phyloP scores from a whole-genome alignment of 2,113 vertebrate species.

The Paratilapia polleni region DNA sequence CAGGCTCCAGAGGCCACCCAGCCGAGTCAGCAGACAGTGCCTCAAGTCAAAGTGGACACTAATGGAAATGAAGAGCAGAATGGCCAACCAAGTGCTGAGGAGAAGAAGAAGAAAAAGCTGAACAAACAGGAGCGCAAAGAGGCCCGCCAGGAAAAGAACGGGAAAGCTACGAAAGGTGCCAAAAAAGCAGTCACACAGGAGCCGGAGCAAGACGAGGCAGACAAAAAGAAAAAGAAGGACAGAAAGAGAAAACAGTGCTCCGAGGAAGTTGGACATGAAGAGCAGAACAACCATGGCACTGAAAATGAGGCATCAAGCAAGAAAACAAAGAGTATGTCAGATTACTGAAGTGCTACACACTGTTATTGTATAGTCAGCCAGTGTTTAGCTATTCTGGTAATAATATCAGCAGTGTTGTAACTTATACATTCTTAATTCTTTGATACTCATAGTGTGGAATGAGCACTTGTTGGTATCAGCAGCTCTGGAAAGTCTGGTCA shows the following conservation, averaged over 20 bases:
- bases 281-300: not conserved
- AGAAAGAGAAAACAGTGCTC: slow-evolving; percentile 63
- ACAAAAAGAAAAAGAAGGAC: slow-evolving; percentile 56
- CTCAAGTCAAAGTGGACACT: slow-evolving; percentile 14
- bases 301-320: slow-evolving; percentile 34
- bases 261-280: slow-evolving; percentile 49
- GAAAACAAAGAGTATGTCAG: slow-evolving; percentile 72
- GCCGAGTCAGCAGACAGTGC: not conserved
- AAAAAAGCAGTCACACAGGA: slow-evolving; percentile 47
- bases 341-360: not conserved
- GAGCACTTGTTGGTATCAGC: not conserved
- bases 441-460: not conserved
- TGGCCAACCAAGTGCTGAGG: slow-evolving; percentile 20
- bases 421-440: too few species aligned
- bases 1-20: slow-evolving; percentile 38
- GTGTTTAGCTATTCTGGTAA: not conserved
- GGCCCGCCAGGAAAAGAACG: slow-evolving; percentile 84
- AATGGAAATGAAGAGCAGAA: slow-evolving; percentile 43
- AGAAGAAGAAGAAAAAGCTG: slow-evolving; percentile 77
- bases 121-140: slow-evolving; percentile 88
- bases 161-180: slow-evolving; percentile 80
- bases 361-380: not conserved
- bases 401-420: too few species aligned
- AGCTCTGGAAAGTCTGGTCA: too few species aligned
- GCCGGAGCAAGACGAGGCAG: slow-evolving; percentile 26